Evolutionary conservation across 2,888 invertebrate species (phyloP).

Genomic region (Leptinotarsa haldemani): DNA sequence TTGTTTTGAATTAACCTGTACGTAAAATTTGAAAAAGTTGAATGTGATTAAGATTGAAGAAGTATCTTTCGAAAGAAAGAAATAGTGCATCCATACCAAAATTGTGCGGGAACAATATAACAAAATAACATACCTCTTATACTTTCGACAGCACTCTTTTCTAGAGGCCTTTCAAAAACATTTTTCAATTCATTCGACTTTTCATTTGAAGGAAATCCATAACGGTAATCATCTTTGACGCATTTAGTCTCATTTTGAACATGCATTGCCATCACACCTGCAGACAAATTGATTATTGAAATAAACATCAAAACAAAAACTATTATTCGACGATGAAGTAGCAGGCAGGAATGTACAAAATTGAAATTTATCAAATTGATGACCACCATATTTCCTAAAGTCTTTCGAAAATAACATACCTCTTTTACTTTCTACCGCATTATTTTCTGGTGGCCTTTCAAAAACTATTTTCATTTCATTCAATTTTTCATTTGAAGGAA

Average conservation of each 20-base stretch:
- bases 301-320: background rate
- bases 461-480: background rate
- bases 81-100: background rate
- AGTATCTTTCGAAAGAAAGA: background rate
- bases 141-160: background rate
- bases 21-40: background rate
- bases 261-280: background rate
- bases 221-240: background rate
- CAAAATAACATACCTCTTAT: background rate
- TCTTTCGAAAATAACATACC: background rate
- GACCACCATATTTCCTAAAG: background rate
- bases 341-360: background rate
- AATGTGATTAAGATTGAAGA: conserved; percentile 1
- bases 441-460: background rate
- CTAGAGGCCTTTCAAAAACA: background rate
- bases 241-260: conserved; percentile 1
- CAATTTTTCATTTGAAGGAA: background rate
- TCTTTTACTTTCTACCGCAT: background rate
- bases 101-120: background rate
- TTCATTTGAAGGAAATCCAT: background rate
- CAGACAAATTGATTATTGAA: background rate
- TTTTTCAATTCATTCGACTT: background rate
- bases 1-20: background rate
- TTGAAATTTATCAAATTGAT: background rate
- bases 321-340: background rate